These are phyloP conservation scores for Equus przewalskii DNA, from an alignment of 2,113 vertebrate species.

Conservation along the genomic window DNA sequence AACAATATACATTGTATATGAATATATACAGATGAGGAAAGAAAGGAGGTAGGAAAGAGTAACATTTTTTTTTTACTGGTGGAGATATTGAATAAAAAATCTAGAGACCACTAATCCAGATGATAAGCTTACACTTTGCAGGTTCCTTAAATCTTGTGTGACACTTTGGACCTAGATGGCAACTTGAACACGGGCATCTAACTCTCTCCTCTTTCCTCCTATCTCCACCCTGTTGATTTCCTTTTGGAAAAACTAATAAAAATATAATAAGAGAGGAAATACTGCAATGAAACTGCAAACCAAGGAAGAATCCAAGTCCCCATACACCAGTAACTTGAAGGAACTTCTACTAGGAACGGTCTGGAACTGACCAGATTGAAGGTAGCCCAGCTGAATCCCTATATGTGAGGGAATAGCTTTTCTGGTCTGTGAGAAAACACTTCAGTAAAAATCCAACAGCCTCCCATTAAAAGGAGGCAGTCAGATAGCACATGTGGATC, in stretches of 20 bases:
- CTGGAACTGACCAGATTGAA: background rate
- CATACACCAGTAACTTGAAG: background rate
- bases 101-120: background rate
- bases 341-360: background rate
- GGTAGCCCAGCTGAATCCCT: background rate
- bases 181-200: background rate
- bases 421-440: background rate
- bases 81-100: background rate
- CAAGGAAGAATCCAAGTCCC: background rate
- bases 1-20: background rate
- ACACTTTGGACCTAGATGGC: background rate
- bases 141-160: background rate
- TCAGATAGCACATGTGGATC: background rate
- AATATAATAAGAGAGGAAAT: constrained; percentile 4
- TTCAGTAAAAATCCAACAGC: background rate
- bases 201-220: background rate
- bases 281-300: background rate
- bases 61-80: background rate
- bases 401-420: background rate
- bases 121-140: background rate
- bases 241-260: background rate
- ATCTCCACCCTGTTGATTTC: background rate
- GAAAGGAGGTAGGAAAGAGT: background rate
- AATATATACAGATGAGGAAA: background rate
- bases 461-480: background rate